phyloP scores from a whole-genome alignment of 1,140 invertebrate genomes.

The Pteromalus puparum region DNA sequence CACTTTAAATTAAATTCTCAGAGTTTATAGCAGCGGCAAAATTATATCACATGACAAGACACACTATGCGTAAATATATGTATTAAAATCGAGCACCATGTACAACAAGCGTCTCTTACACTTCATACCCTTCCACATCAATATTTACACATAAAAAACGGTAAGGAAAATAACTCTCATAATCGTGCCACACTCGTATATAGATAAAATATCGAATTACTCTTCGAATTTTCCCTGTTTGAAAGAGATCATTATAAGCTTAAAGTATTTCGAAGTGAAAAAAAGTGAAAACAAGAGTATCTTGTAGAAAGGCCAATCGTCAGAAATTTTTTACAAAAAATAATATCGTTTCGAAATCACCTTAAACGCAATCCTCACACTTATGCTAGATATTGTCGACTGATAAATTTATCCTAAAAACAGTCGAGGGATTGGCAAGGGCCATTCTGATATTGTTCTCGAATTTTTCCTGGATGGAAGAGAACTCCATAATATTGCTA shows the following conservation, averaged over 20 bases:
- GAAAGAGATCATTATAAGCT: not conserved
- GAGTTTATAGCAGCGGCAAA: constrained; percentile 19
- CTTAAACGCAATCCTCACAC: constrained; percentile 54
- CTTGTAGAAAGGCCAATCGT: not conserved
- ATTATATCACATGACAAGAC: constrained; percentile 56
- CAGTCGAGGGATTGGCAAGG: constrained; percentile 79
- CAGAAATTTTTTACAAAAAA: not conserved
- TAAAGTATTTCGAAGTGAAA: not conserved
- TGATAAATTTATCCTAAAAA: constrained; percentile 85
- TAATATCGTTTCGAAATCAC: not conserved
- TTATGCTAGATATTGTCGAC: constrained; percentile 78
- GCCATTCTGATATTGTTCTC: constrained; percentile 82
- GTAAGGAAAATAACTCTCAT: not conserved
- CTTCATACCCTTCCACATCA: constrained; percentile 1
- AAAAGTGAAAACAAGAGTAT: not conserved
- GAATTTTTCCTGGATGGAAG: constrained; percentile 89
- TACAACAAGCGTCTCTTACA: constrained; percentile 13
- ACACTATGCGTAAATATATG: constrained; percentile 46
- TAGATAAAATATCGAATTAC: not conserved
- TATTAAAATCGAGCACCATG: constrained; percentile 47
- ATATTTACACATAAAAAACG: constrained; percentile 15
- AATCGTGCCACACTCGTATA: not conserved
- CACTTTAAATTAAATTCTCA: constrained; percentile 16
- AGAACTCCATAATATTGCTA: constrained; percentile 96
- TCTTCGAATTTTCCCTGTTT: not conserved